These are phyloP conservation scores for Caenorhabditis doughertyi DNA, from an alignment of 2,888 invertebrate genomes.

Conservation along the genomic window DNA sequence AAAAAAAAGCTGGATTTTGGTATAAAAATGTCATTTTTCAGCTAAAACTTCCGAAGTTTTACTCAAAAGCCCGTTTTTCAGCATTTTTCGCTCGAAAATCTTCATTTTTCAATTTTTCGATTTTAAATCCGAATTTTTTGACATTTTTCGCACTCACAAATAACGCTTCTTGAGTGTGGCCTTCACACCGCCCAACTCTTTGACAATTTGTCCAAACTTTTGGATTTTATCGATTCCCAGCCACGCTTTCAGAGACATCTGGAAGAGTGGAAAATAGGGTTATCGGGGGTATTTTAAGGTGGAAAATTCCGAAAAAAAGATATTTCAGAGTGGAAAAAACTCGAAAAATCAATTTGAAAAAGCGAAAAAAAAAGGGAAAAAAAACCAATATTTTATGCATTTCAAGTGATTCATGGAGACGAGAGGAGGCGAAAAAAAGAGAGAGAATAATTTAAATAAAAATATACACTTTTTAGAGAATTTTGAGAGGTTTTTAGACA, in stretches of 20 bases:
- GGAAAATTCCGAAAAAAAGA: background rate
- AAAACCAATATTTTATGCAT: constrained; percentile 3
- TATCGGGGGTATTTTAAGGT: background rate
- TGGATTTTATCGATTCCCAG: constrained; percentile 80
- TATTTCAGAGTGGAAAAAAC: background rate
- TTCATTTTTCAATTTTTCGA: background rate
- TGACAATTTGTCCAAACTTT: constrained; percentile 77
- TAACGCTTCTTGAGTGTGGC: constrained; percentile 80
- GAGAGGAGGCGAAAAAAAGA: background rate
- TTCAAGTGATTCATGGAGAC: background rate
- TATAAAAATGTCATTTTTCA: background rate
- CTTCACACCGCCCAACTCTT: constrained; percentile 81
- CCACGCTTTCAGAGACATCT: constrained; percentile 75
- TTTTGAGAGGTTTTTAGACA: too few relatives aligned
- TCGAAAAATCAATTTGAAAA: background rate
- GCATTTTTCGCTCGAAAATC: too few relatives aligned
- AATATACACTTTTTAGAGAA: too few relatives aligned
- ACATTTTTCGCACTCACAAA: constrained; percentile 71
- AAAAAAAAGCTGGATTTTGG: constrained; percentile 12
- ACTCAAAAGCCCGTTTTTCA: too few relatives aligned
- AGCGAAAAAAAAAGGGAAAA: background rate
- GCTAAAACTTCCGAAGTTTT: too few relatives aligned
- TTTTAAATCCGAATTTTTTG: constrained; percentile 2
- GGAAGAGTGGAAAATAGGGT: background rate
- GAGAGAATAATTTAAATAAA: background rate